A percentile compares a stretch with the other conserved stretches of the same genome.
Conservation (phyloP, 2,113 vertebrate species). For the Dipodomys spectabilis region DNA sequence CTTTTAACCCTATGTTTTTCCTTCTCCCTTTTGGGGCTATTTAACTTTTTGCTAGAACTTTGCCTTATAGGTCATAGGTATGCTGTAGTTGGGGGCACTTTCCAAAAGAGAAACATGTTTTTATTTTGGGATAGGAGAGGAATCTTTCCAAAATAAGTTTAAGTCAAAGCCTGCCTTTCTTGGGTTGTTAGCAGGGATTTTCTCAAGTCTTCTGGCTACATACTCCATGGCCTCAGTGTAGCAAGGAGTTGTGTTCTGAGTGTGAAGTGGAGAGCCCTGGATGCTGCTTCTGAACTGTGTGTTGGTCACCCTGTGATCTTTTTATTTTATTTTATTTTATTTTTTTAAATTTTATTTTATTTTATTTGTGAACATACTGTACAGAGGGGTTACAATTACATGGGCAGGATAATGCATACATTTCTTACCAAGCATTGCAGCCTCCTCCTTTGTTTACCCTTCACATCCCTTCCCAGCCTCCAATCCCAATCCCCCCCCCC, state of each 20-base stretch:
- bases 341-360: too few relatives aligned
- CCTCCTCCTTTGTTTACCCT: too few relatives aligned
- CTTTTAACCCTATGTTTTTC: neutral
- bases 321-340: too few relatives aligned
- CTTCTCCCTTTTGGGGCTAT: neutral
- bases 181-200: neutral
- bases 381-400: too few relatives aligned
- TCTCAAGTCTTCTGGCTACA: neutral
- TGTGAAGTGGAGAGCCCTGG: neutral
- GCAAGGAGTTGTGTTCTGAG: accelerated
- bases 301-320: neutral
- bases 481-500: too few relatives aligned
- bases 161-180: neutral
- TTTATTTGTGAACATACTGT: too few relatives aligned
- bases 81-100: neutral
- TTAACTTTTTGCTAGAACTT: neutral
- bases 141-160: neutral
- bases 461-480: too few relatives aligned
- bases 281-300: neutral
- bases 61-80: neutral
- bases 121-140: neutral
- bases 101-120: slow-evolving; percentile 19
- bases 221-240: neutral
- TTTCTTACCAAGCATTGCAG: too few relatives aligned
- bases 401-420: too few relatives aligned